These are phyloP conservation scores for Tyria jacobaeae DNA, from an alignment of 2,888 invertebrate genomes.

Conservation along the genomic window DNA sequence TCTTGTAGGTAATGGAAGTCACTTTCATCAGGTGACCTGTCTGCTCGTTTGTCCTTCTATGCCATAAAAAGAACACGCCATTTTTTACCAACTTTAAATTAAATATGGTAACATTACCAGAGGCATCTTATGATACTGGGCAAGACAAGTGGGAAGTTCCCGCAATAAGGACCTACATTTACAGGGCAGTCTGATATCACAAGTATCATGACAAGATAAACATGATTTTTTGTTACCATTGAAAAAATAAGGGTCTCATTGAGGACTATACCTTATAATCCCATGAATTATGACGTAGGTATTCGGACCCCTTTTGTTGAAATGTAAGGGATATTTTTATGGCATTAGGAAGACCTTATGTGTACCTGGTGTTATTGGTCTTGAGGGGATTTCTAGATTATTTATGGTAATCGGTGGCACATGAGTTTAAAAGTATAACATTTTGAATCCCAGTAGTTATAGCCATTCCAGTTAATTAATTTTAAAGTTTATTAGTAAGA, in stretches of 20 bases:
- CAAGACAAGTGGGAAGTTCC: background rate
- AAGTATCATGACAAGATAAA: background rate
- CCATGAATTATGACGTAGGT: conserved; percentile 2
- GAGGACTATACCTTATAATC: conserved; percentile 8
- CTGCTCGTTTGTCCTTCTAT: too few relatives aligned
- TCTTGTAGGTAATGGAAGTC: too few relatives aligned
- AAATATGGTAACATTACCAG: background rate
- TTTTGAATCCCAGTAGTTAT: too few relatives aligned
- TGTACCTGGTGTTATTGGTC: conserved; percentile 14
- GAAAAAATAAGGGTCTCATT: conserved; percentile 4
- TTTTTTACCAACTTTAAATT: background rate
- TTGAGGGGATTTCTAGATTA: conserved; percentile 3
- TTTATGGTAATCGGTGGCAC: background rate
- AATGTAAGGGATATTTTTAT: conserved; percentile 22
- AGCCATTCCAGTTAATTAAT: too few relatives aligned
- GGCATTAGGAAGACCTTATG: background rate
- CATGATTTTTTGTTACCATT: background rate
- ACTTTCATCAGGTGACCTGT: too few relatives aligned
- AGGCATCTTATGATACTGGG: background rate
- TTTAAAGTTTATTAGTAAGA: too few relatives aligned
- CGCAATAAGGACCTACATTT: background rate
- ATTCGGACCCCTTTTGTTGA: conserved; percentile 17
- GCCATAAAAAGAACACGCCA: too few relatives aligned
- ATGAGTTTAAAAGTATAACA: background rate
- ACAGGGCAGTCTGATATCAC: background rate